Evolutionary conservation across 2,888 invertebrate species (phyloP), one percentile per base, ranked within the genome.

Genomic region (Timandra comae): DNA sequence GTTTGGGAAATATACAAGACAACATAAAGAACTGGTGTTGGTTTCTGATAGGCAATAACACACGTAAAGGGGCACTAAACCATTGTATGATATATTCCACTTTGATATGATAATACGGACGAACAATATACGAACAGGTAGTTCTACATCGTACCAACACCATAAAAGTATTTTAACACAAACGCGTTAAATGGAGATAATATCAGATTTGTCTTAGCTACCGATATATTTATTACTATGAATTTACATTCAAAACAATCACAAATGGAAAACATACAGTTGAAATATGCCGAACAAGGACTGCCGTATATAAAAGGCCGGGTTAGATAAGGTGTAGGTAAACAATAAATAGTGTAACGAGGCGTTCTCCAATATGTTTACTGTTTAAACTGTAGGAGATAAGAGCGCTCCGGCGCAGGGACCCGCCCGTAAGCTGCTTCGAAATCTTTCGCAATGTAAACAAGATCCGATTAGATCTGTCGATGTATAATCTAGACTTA

Each of bases 381-480:
- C 63, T 67, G 63, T 72, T 71, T 68, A 71, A 71, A 63, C 65
- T 64, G 65, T 45, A 39, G 46, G 30, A 57, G 75, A 78, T 76
- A 77, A 64, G 55, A 49, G 45, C 38, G 27, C 41, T 30, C 27
- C 22, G 31, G 33, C 12, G 19, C 45, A 35, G 38, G 35, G 46
- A 43, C 45, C 38, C 44, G 48, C 49, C 46, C 41, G 46, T 47
- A 49, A 43, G 52, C 47, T 51, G 50, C 40, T 43, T 38, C 46
- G 62, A 60, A 66, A 63, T 63, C 62, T 67, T 65, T 73, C 57
- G 62, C 64, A 70, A 68, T 76, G 77, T 77, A 76, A 79, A 82
- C 79, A 80, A 64, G 76, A 77, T 73, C 65, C 54, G 80, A 82
- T 81, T 76, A 79, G 72, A 79, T 74, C 61, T 57, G 53, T 63